phyloP scores from a whole-genome alignment of 2,113 vertebrate species.

The Turnix velox region DNA sequence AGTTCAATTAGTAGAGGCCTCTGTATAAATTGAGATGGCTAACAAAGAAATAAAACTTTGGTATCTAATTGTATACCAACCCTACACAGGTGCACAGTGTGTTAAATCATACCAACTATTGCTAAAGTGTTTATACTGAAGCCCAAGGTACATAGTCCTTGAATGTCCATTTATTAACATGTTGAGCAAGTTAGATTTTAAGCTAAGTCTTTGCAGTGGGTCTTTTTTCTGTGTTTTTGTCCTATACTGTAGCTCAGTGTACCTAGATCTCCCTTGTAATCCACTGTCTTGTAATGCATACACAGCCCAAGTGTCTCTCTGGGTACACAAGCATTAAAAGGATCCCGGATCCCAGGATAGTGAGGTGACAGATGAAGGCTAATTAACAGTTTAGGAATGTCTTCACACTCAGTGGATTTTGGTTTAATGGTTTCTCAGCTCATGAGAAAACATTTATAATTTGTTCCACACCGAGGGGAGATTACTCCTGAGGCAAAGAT shows the following conservation, averaged over 20 bases:
- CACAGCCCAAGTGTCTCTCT: not conserved
- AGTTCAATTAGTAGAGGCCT: not conserved
- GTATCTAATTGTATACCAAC: not conserved
- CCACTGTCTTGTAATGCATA: not conserved
- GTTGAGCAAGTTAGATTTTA: not conserved
- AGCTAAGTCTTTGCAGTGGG: not conserved
- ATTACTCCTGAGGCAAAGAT: not conserved
- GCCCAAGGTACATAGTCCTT: constrained; percentile 1
- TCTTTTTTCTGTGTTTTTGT: not conserved
- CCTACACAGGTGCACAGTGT: not conserved
- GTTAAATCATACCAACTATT: not conserved
- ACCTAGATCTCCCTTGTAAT: not conserved
- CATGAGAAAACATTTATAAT: not conserved
- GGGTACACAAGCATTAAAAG: not conserved
- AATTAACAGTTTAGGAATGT: not conserved
- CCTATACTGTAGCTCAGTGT: not conserved
- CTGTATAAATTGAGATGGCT: not conserved
- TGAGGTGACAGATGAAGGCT: not conserved
- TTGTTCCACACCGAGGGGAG: not conserved
- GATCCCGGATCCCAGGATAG: not conserved
- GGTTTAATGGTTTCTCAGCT: not conserved
- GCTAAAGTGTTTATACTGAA: constrained; percentile 6
- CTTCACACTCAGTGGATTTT: not conserved
- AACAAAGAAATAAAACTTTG: not conserved
- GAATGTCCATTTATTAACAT: not conserved